Evolutionary conservation across 1,140 invertebrate genomes (phyloP).

Genomic region (Danaus melanippus): DNA sequence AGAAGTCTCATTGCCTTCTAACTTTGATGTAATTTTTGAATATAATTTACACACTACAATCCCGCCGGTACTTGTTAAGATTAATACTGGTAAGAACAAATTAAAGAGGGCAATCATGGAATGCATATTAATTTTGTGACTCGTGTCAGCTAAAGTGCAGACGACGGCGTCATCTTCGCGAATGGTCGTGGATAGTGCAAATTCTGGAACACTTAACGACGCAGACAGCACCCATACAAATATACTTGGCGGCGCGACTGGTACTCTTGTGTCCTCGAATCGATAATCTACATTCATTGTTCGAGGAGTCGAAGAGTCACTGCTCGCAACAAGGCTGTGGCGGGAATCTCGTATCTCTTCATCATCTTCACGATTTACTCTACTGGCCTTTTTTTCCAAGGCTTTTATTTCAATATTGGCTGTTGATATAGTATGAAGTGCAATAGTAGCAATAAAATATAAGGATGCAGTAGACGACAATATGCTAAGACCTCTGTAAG

Average conservation of each 20-base stretch:
- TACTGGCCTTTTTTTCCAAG: conserved; percentile 39
- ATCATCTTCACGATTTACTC: conserved; percentile 57
- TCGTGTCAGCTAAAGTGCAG: conserved; percentile 56
- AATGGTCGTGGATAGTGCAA: conserved; percentile 55
- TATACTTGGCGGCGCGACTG: conserved; percentile 63
- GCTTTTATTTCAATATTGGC: conserved; percentile 64
- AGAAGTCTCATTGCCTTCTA: conserved; percentile 38
- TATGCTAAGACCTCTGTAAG: conserved; percentile 68
- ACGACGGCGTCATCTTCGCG: conserved; percentile 36
- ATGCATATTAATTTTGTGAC: conserved; percentile 56
- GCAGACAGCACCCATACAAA: conserved; percentile 72
- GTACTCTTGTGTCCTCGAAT: conserved; percentile 48
- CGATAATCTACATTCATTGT: conserved; percentile 67
- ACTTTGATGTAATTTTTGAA: conserved; percentile 28
- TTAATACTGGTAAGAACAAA: conserved; percentile 51
- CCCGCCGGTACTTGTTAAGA: conserved; percentile 35
- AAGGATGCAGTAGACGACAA: conserved; percentile 68
- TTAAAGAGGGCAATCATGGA: conserved; percentile 58
- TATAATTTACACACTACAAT: conserved; percentile 49
- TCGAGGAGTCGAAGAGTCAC: conserved; percentile 56
- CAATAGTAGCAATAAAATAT: conserved; percentile 69
- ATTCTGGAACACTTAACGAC: conserved; percentile 73
- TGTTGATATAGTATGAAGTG: conserved; percentile 72
- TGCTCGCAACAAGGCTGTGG: conserved; percentile 65
- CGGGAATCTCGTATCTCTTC: conserved; percentile 68